phyloP scores from a whole-genome alignment of 2,797 vertebrate genomes.

The Sphenodon punctatus region DNA sequence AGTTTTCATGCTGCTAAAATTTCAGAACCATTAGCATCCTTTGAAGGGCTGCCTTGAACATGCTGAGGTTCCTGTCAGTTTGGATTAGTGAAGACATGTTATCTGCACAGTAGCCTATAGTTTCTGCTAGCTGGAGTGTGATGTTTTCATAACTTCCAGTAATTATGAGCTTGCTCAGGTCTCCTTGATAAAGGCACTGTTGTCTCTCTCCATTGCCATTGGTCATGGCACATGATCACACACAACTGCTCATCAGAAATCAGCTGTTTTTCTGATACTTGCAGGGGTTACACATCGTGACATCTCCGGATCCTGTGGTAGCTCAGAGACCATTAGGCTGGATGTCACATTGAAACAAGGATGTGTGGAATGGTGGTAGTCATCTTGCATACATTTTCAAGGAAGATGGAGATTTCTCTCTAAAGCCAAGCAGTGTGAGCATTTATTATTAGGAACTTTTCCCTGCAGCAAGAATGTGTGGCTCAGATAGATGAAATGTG shows the following conservation, averaged over 20 bases:
- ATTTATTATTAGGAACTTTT: neutral
- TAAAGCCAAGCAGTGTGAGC: neutral
- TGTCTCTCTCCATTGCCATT: neutral
- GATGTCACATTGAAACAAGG: neutral
- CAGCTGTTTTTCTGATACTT: neutral
- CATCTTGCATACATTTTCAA: too few species aligned
- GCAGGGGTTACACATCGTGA: neutral
- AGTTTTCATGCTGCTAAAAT: neutral
- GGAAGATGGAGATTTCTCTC: neutral
- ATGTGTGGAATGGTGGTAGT: neutral
- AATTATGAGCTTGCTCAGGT: neutral
- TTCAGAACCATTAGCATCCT: neutral
- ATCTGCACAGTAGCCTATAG: neutral
- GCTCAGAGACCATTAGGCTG: neutral
- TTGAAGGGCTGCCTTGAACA: neutral
- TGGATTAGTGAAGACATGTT: neutral
- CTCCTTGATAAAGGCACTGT: neutral
- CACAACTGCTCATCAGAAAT: neutral
- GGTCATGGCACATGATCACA: neutral
- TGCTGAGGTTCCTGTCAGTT: neutral
- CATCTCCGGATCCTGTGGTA: neutral
- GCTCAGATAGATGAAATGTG: neutral
- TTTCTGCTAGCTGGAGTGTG: neutral
- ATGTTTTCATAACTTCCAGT: constrained; percentile 4
- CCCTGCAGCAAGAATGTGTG: neutral